phyloP scores from a whole-genome alignment of 2,888 invertebrate species.

The Loripinus fragilis region DNA sequence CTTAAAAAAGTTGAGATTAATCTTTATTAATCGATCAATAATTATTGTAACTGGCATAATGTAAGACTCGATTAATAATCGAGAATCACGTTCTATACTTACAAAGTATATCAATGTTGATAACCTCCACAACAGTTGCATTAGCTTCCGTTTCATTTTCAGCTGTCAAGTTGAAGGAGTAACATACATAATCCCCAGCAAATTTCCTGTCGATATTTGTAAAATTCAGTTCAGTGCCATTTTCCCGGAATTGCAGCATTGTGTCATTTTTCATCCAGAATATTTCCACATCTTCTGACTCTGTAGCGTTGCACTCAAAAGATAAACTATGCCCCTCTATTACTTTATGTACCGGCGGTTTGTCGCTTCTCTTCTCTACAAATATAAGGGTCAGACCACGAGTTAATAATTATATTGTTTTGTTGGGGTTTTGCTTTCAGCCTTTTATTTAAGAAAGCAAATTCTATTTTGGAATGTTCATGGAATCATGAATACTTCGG shows the following conservation, averaged over 20 bases:
- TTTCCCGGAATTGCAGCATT: neutral
- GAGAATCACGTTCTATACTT: no score
- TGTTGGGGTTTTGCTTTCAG: no score
- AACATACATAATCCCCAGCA: neutral
- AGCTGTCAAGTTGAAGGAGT: neutral
- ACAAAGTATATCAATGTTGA: neutral
- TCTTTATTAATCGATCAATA: no score
- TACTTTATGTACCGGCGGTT: neutral
- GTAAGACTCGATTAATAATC: no score
- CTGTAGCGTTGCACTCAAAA: neutral
- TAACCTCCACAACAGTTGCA: neutral
- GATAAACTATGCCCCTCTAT: neutral
- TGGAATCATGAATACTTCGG: no score
- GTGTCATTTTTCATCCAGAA: neutral
- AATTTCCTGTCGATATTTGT: neutral
- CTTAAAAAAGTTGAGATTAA: no score
- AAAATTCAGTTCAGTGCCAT: neutral
- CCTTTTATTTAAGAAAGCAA: no score
- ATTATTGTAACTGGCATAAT: no score
- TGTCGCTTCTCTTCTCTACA: neutral
- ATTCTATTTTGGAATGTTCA: no score
- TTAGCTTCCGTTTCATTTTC: neutral
- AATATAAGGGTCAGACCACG: no score
- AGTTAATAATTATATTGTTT: no score
- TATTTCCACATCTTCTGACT: neutral